Conservation (phyloP, 2,797 vertebrate genomes). For the Graptemys geographica region DNA sequence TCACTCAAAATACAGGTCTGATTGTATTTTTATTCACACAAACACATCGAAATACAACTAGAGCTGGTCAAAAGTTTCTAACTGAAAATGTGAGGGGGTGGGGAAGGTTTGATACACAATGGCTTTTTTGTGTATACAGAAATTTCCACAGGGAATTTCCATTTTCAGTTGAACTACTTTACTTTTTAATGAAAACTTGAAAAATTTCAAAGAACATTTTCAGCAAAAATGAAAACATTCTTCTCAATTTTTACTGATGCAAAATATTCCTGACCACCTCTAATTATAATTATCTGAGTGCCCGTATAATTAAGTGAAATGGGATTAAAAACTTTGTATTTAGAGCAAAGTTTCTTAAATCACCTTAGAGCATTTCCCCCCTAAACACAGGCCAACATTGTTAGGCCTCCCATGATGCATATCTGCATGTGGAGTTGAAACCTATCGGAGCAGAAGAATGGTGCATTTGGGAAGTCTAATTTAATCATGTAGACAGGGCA, state of each 20-base stretch:
- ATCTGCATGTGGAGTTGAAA: rapidly evolving
- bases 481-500: slow-evolving; percentile 6
- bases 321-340: not conserved
- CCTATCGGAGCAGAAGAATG: rapidly evolving
- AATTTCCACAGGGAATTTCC: not conserved
- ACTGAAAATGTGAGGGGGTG: too few species aligned
- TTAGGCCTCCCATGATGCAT: rapidly evolving
- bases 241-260: not conserved
- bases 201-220: not conserved
- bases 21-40: too few species aligned
- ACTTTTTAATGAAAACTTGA: not conserved
- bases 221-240: not conserved
- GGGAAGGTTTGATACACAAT: not conserved
- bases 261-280: not conserved
- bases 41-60: not conserved
- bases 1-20: not conserved
- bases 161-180: not conserved
- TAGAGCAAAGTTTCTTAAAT: not conserved
- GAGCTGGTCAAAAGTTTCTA: too few species aligned
- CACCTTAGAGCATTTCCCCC: rapidly evolving
- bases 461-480: not conserved
- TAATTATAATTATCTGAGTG: not conserved
- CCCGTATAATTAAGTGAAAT: rapidly evolving
- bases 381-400: not conserved
- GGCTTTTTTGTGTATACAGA: not conserved